Evolutionary conservation across 2,797 vertebrate genomes (phyloP).

Genomic region (Leucoraja ocellata): DNA sequence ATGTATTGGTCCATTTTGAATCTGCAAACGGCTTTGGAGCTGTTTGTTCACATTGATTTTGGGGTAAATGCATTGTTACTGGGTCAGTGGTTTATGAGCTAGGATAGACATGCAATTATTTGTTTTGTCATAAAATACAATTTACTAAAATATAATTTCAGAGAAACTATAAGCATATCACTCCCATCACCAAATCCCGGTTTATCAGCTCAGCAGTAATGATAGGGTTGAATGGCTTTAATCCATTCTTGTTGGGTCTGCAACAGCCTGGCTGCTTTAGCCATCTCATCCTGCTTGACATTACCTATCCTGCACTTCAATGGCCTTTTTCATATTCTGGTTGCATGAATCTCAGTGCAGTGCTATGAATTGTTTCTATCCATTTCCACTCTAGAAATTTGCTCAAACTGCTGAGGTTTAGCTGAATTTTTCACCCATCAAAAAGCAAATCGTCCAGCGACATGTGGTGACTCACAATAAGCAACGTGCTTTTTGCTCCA

Average conservation of each 20-base stretch:
- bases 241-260: background rate
- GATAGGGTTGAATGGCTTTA: background rate
- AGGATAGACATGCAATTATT: background rate
- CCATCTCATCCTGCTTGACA: background rate
- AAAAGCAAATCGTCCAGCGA: too few species aligned
- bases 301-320: background rate
- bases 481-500: too few species aligned
- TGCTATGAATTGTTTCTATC: background rate
- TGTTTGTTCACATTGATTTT: background rate
- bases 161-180: background rate
- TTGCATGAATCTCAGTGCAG: background rate
- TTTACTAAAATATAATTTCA: background rate
- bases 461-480: too few species aligned
- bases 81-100: background rate
- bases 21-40: background rate
- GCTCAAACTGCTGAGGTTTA: background rate
- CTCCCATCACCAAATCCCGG: background rate
- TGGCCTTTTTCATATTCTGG: background rate
- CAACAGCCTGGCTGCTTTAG: background rate
- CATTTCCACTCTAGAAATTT: background rate
- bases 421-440: too few species aligned
- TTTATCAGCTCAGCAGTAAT: background rate
- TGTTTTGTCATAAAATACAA: background rate
- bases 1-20: background rate
- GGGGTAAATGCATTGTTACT: background rate